phyloP scores from a whole-genome alignment of 1,140 invertebrate genomes.

The Mizuhopecten yessoensis region DNA sequence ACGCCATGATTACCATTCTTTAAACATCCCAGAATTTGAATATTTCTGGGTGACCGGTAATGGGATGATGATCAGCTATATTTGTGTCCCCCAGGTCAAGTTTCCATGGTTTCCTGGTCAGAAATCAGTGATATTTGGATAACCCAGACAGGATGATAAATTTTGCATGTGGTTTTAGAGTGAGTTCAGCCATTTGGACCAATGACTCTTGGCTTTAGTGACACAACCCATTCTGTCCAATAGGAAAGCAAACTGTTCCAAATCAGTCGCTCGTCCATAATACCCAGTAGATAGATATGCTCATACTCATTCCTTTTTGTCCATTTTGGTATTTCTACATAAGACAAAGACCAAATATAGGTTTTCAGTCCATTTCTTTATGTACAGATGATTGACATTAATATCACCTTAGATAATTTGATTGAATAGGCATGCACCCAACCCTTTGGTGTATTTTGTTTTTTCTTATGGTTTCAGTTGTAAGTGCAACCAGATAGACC shows the following conservation, averaged over 20 bases:
- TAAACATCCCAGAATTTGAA: background rate
- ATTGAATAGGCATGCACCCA: too few species aligned
- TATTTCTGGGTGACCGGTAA: background rate
- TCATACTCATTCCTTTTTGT: too few species aligned
- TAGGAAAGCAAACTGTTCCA: background rate
- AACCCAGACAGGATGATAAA: background rate
- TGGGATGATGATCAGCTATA: background rate
- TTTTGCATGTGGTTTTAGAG: slow-evolving; percentile 25
- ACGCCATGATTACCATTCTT: slow-evolving; percentile 27
- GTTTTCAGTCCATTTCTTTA: too few species aligned
- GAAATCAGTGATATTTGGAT: background rate
- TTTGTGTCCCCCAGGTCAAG: background rate
- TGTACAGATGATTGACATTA: too few species aligned
- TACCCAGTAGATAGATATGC: background rate
- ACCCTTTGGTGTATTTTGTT: too few species aligned
- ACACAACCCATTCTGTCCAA: background rate
- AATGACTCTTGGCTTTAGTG: background rate
- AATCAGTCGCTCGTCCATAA: background rate
- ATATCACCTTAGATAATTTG: too few species aligned
- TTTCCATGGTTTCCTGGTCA: background rate
- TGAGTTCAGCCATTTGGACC: background rate
- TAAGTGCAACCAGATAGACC: too few species aligned
- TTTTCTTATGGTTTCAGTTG: too few species aligned
- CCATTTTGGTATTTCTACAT: too few species aligned
- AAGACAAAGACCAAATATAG: too few species aligned